Base-by-base conservation (phyloP, 1,140 invertebrate species). In the Copidosoma floridanum region DNA sequence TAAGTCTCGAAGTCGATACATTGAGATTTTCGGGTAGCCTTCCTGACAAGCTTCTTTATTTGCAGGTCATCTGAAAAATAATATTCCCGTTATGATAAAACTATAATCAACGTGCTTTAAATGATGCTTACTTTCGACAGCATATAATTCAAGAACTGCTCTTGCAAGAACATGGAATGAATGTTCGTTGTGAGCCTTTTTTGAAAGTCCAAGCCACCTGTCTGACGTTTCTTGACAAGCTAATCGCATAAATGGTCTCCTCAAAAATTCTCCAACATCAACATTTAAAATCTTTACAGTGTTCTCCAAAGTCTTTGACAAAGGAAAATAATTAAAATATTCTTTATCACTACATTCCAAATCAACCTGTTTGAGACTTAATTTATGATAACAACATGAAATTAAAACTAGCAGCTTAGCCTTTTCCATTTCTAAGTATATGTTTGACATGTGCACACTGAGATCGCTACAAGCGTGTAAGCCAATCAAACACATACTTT, bases 331-430 rank as follows among this genome's bases (percentile, higher is more conserved):
- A 3, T 74, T 68, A 70, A 88, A 87, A 64, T 73, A 71, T 73
- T 75, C 68, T 35, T 69, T 68, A 5, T 46, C 37, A 23, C 56
- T 61, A 21, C 50, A 58, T 44, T 58, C 47, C 7, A 18, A 47
- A 41, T 46, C 53, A 5, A 61, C 21, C 53, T 68, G 38, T n/a
- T 26, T 37, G 10, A 72, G 10, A 72, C 68, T 67, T 57, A 92
- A 79, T 74, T 90, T 91, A 76, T 94, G 92, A 70, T 95, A 95
- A 68, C 93, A 95, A 70, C 93, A 95, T 6, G 91, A 88, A 75
- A 94, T 86, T 35, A 93, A 83, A 40, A 88, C 82, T 12, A 93
- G 67, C 18, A 83, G 75, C 48, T 80, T 79, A 4, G 85, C 85
- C 26, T 77, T 68, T 23, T 81, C 69, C 75, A 88, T 84, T 64